phyloP scores from a whole-genome alignment of 35 echinoderm and acorn worm species.

The Nesometra sesokonis region DNA sequence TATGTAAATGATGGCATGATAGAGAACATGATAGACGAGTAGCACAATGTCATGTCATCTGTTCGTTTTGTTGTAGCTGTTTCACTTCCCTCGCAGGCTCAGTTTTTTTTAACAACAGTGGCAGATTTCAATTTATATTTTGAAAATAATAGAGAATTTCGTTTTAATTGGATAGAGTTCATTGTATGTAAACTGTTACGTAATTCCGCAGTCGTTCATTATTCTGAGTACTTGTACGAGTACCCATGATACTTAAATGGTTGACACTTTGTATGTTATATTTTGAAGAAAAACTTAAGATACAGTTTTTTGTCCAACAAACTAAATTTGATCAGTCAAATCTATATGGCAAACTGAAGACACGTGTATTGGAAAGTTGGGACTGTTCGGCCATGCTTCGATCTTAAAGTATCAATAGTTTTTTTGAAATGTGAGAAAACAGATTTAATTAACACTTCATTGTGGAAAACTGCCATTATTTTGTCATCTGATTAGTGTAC shows the following conservation, averaged over 20 bases:
- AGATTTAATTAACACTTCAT: not conserved
- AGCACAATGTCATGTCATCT: not conserved
- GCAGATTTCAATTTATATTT: too few relatives aligned
- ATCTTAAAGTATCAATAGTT: too few relatives aligned
- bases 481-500: not conserved
- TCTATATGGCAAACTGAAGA: not conserved
- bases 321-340: not conserved
- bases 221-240: too few relatives aligned
- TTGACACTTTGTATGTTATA: not conserved
- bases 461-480: not conserved
- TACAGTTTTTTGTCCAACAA: not conserved
- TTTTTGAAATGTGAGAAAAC: not conserved
- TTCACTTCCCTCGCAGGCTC: too few relatives aligned
- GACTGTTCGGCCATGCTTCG: not conserved
- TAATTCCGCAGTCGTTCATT: too few relatives aligned
- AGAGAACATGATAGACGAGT: not conserved
- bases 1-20: not conserved
- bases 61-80: too few relatives aligned
- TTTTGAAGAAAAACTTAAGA: not conserved
- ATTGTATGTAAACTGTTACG: too few relatives aligned
- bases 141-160: too few relatives aligned
- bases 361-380: not conserved
- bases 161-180: too few relatives aligned
- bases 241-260: too few relatives aligned
- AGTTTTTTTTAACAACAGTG: too few relatives aligned